Evolutionary conservation across 2,113 vertebrate species (phyloP), one percentile per base, ranked within the genome.

Genomic region (Columba janthina): DNA sequence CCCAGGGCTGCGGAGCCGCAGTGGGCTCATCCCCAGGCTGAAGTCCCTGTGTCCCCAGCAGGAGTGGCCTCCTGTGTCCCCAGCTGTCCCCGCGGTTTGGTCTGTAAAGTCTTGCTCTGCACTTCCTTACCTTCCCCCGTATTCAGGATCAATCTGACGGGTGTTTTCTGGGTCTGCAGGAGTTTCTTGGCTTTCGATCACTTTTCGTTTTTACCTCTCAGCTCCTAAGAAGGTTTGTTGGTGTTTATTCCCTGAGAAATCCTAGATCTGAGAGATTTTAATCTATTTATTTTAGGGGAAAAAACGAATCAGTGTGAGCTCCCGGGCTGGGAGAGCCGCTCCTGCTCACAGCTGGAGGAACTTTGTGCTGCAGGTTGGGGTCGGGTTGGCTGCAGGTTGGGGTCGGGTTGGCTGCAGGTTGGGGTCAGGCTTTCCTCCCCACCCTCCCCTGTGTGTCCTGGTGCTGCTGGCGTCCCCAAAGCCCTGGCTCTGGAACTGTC

Each of bases 1-100:
- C 25, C 42, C 3, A 4, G 15, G 40, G 74, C 17, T n/a, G 50
- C 3, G 0, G 48, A 72, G 65, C 75, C 0, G 0, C 0, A 0
- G 34, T 1, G 69, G 79, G 78, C 24, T 53, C 40, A 10, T 29
- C 26, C 24, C 22, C 3, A 0, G 44, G 34, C 25, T 65, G 34
- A 9, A 36, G 18, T 44, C 6, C 12, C 3, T 1, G n/a, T 2
- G 0, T 65, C 42, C 54, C 81, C 66, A 3, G 34, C 0, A 0
- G 90, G 83, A 62, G 22, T 7, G 48, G 56, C 57, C 84, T 38
- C 64, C 20, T 0, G 15, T 74, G 62, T 80, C 73, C 64, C 70
- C 83, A 34, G 5, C 14, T 46, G 50, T 91, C 70, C 81, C 34
- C 24, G 2, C 0, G 0, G 5, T 21, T 28, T 1, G 0, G 0